Evolutionary conservation across 1,140 invertebrate genomes (phyloP), one percentile per base, ranked within the genome.

Genomic region (Drosophila asahinai): DNA sequence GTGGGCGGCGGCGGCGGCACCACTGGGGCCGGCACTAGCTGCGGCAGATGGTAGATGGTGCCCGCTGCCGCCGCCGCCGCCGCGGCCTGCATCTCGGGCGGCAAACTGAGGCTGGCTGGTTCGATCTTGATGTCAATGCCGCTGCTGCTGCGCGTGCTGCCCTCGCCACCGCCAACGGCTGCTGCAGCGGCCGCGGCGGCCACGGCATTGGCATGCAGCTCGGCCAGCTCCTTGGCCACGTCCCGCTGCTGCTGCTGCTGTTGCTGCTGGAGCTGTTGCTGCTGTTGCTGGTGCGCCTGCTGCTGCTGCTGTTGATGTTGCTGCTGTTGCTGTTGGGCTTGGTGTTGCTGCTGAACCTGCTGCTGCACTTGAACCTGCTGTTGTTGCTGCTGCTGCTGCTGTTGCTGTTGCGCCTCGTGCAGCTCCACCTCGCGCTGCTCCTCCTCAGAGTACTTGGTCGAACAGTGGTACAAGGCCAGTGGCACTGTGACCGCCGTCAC

Each of bases 41-140:
- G 86, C 30, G 86, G 87, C 30, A 89, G 60, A 36, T 89, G 86
- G 51, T 89, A 89, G 19, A 89, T 89, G 30, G 86, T 90, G 22
- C 86, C 62, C 5, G 58, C 75, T 38, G 73, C 81, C 6, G 80
- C 79, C 8, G 78, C 82, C 17, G 81, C 80, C 8, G 82, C 74
- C 14, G 54, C 54, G 19, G 70, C 73, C 43, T 90, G 86, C 81
- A 90, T 86, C 15, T 90, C 86, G 1, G 86, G 60, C 1, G 86
- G 52, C 55, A 90, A 55, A 30, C 52, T 71, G 8, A 89, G 48
- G 14, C 66, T 81, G 63, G 51, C 38, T 52, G 86, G 86, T 52
- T 90, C 86, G 40, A 90, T 80, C 43, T 90, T 90, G 12, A 90
- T 90, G 40, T 90, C 86, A 27, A 90, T 86, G 68, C 67, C 72